phyloP scores from a whole-genome alignment of 2,888 invertebrate species.

The Lochmaea capreae region DNA sequence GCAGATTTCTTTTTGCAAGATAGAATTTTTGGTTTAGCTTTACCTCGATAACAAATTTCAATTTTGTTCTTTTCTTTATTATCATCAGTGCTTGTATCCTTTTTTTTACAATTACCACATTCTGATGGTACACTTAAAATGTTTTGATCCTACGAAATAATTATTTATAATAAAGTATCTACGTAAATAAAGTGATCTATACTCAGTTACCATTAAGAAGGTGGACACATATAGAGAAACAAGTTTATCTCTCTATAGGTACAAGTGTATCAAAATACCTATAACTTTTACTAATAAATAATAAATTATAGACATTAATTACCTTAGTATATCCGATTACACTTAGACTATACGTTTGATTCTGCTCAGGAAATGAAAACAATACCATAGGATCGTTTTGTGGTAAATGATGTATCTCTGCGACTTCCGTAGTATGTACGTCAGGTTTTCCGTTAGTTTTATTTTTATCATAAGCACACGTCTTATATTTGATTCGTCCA shows the following conservation, averaged over 20 bases:
- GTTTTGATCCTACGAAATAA: slow-evolving; percentile 1
- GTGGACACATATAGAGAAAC: no score
- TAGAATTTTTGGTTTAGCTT: background rate
- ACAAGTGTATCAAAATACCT: no score
- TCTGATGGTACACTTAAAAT: background rate
- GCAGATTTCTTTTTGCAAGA: background rate
- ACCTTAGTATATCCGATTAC: slow-evolving; percentile 3
- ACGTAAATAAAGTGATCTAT: no score
- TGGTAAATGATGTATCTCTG: background rate
- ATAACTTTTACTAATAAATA: no score
- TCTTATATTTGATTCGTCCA: slow-evolving; percentile 44
- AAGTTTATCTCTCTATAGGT: no score
- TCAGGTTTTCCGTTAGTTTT: background rate
- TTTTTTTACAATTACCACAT: background rate
- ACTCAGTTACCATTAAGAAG: no score
- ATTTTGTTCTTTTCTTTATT: background rate
- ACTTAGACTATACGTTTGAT: slow-evolving; percentile 6
- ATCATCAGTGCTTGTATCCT: background rate
- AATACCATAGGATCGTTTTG: slow-evolving; percentile 6
- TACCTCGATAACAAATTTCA: background rate
- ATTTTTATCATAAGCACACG: slow-evolving; percentile 16
- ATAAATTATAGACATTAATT: background rate
- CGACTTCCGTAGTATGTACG: background rate
- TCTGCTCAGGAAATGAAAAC: slow-evolving; percentile 11
- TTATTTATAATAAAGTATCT: no score